Evolutionary conservation across 2,113 vertebrate genomes (phyloP).

Genomic region (Rhegmatorhina hoffmannsi): DNA sequence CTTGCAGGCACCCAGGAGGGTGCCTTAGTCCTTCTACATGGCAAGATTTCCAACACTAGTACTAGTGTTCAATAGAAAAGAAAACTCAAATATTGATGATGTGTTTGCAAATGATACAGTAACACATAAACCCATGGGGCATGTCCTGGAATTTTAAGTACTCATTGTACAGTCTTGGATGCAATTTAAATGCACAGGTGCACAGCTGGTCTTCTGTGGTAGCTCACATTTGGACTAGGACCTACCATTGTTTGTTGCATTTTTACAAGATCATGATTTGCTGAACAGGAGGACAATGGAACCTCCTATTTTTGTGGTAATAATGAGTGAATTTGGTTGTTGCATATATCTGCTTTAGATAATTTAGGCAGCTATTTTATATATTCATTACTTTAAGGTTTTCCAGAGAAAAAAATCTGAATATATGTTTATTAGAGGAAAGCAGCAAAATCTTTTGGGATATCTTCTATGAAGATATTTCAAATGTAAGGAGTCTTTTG

Average conservation of each 20-base stretch:
- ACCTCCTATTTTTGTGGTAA: not conserved
- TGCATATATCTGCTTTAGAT: not conserved
- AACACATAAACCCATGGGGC: not conserved
- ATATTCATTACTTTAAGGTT: not conserved
- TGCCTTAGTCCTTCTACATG: not conserved
- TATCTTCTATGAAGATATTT: not conserved
- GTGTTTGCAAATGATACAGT: not conserved
- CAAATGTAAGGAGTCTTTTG: not conserved
- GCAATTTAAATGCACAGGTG: not conserved
- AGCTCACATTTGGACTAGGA: not conserved
- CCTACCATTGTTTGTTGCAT: not conserved
- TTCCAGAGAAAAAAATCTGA: not conserved
- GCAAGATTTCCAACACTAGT: not conserved
- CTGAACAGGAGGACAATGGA: not conserved
- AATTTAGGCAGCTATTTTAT: not conserved
- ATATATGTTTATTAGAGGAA: not conserved
- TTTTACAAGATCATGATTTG: not conserved
- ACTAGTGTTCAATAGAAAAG: not conserved
- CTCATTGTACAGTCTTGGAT: not conserved
- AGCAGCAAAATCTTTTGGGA: not conserved
- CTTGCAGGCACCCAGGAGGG: rapidly evolving
- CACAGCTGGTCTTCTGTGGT: not conserved
- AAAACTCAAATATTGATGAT: not conserved
- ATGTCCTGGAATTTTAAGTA: not conserved
- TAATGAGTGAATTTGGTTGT: not conserved